These are phyloP conservation scores for Drosophila putrida DNA, from an alignment of 2,888 invertebrate species.

Conservation along the genomic window DNA sequence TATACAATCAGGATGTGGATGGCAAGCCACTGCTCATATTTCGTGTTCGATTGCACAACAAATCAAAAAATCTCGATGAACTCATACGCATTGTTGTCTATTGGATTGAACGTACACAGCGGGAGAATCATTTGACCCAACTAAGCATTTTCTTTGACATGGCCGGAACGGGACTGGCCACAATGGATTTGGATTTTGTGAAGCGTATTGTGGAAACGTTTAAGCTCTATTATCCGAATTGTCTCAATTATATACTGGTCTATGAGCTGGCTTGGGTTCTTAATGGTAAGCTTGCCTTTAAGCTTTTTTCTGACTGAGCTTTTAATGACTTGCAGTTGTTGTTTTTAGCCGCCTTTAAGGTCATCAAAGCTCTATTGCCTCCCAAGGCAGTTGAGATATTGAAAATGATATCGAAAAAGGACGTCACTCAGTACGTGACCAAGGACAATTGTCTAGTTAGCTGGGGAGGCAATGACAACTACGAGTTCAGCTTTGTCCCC, in stretches of 20 bases:
- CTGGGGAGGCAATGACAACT: constrained; percentile 94
- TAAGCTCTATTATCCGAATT: constrained; percentile 94
- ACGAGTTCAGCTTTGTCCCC: constrained; percentile 90
- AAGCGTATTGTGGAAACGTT: constrained; percentile 94
- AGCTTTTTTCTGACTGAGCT: constrained; percentile 7
- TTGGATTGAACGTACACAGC: constrained; percentile 87
- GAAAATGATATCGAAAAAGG: constrained; percentile 92
- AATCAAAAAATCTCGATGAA: constrained; percentile 91
- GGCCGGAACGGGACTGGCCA: constrained; percentile 93
- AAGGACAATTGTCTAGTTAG: constrained; percentile 90
- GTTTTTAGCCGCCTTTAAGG: constrained; percentile 93
- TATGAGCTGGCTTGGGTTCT: constrained; percentile 98
- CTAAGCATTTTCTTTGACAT: constrained; percentile 96
- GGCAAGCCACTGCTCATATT: constrained; percentile 92
- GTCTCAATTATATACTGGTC: constrained; percentile 94
- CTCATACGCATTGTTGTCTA: constrained; percentile 93
- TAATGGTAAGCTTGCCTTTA: constrained; percentile 87
- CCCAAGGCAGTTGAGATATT: constrained; percentile 95
- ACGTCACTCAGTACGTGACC: constrained; percentile 90
- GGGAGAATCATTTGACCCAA: constrained; percentile 90
- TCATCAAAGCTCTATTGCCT: constrained; percentile 94
- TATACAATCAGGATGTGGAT: constrained; percentile 92
- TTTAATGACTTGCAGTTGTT: constrained; percentile 9
- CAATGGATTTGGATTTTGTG: constrained; percentile 96
- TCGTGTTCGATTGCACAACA: constrained; percentile 92